A percentile compares a stretch with the other conserved stretches of the same genome.
These are phyloP conservation scores for Aplodontia rufa DNA, from an alignment of 2,113 vertebrate genomes.

Conservation along the genomic window DNA sequence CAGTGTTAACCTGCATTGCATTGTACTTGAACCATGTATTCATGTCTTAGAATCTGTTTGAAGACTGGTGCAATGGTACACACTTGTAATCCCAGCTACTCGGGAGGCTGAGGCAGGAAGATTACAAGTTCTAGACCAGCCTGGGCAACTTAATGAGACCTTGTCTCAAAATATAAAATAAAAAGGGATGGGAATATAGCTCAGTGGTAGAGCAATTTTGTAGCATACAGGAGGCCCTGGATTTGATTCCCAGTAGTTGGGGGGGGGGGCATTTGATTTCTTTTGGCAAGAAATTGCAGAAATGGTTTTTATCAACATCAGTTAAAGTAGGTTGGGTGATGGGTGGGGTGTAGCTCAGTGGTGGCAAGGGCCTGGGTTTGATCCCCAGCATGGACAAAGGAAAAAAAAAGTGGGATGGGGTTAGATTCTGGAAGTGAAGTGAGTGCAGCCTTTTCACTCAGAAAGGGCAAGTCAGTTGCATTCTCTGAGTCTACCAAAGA, in stretches of 20 bases:
- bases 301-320: background rate
- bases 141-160: background rate
- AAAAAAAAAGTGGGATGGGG: background rate
- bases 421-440: background rate
- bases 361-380: background rate
- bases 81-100: background rate
- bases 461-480: constrained; percentile 42
- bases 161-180: background rate
- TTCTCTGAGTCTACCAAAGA: constrained; percentile 83
- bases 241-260: background rate
- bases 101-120: background rate
- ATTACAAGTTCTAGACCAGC: background rate
- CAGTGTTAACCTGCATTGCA: background rate
- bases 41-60: background rate
- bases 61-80: background rate
- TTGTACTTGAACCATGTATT: background rate
- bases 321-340: background rate
- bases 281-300: constrained; percentile 41
- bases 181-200: background rate
- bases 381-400: background rate
- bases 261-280: background rate
- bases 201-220: background rate
- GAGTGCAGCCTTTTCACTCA: constrained; percentile 22
- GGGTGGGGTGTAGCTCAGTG: background rate
- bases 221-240: background rate